These are phyloP conservation scores for Drosophila robusta DNA, from an alignment of 2,888 invertebrate species.

Conservation along the genomic window DNA sequence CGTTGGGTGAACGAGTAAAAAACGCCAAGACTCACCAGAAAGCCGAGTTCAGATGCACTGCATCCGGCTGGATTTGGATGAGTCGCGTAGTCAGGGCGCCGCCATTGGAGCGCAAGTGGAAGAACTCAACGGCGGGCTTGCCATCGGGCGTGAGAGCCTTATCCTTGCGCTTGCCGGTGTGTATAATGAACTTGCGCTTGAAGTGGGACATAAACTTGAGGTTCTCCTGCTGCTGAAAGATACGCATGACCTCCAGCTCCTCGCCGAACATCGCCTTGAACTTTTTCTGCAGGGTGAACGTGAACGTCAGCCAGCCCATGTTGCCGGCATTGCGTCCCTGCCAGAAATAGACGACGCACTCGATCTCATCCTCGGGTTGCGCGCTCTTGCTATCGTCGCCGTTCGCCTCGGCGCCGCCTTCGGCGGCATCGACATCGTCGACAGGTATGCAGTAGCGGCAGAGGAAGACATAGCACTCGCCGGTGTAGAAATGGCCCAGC, in stretches of 20 bases:
- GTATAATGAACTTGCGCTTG: conserved; percentile 96
- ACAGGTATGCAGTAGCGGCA: conserved; percentile 96
- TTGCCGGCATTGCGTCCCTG: conserved; percentile 98
- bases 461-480: conserved; percentile 98
- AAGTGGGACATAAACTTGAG: conserved; percentile 99
- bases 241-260: conserved; percentile 96
- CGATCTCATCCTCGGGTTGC: conserved; percentile 87
- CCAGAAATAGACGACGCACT: conserved; percentile 99
- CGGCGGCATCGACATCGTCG: conserved; percentile 69
- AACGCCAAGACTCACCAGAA: conserved; percentile 90
- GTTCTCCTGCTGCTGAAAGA: conserved; percentile 99
- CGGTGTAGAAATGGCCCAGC: conserved; percentile 94
- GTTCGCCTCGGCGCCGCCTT: conserved; percentile 10
- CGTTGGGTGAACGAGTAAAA: not conserved
- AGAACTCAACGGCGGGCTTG: conserved; percentile 92
- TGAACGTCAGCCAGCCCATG: conserved; percentile 99
- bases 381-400: conserved; percentile 69
- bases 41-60: conserved; percentile 94
- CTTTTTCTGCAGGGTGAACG: conserved; percentile 97
- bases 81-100: conserved; percentile 96
- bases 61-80: conserved; percentile 95
- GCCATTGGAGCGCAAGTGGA: conserved; percentile 97
- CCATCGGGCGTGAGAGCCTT: conserved; percentile 83
- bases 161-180: conserved; percentile 92
- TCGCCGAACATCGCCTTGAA: conserved; percentile 95